Conservation (phyloP, 2,888 invertebrate genomes). For the Noctua janthe region DNA sequence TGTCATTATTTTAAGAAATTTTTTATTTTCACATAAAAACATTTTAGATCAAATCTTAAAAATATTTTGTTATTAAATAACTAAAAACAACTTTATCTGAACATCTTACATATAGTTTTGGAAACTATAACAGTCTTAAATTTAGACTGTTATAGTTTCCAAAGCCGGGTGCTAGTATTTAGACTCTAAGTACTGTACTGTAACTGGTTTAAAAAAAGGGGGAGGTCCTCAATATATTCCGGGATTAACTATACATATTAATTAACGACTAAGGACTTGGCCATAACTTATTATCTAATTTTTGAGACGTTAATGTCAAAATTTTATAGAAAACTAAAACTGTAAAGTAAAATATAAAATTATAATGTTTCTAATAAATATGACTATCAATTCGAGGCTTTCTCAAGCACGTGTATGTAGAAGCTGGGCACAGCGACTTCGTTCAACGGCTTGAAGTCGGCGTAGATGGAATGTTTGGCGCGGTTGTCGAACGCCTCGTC, state of each 20-base stretch:
- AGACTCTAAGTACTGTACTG: too few species aligned
- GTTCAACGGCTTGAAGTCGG: conserved; percentile 94
- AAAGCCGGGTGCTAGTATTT: too few species aligned
- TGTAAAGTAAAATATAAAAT: conserved; percentile 6
- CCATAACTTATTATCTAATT: not conserved
- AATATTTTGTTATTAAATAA: not conserved
- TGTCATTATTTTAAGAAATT: conserved; percentile 13
- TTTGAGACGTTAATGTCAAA: not conserved
- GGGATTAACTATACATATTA: conserved; percentile 2
- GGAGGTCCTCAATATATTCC: not conserved
- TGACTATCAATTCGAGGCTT: conserved; percentile 75
- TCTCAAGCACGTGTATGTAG: conserved; percentile 96
- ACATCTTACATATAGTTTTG: not conserved
- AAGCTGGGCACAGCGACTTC: conserved; percentile 93
- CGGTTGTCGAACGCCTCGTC: conserved; percentile 92
- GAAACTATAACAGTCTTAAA: not conserved
- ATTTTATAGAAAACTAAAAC: not conserved
- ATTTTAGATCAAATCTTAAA: conserved; percentile 23
- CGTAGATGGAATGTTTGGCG: conserved; percentile 93
- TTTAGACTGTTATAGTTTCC: too few species aligned
- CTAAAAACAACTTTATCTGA: not conserved
- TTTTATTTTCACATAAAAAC: not conserved
- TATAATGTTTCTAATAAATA: not conserved
- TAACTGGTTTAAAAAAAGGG: not conserved
- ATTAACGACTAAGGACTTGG: not conserved